Evolutionary conservation across 2,113 vertebrate species (phyloP).

Genomic region (Cariama cristata): DNA sequence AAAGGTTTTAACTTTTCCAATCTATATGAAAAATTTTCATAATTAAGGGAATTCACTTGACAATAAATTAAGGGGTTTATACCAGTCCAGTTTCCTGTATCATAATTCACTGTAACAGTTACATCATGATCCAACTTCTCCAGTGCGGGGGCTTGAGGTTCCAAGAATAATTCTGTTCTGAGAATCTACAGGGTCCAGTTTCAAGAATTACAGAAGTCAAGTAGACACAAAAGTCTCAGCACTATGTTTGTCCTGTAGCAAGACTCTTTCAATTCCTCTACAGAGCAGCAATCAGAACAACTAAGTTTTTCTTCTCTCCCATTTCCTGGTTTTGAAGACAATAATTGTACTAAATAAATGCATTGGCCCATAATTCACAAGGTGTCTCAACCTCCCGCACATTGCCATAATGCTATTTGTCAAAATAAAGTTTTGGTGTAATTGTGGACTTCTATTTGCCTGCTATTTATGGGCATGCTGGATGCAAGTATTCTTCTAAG

Average conservation of each 20-base stretch:
- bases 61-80: background rate
- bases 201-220: conserved; percentile 4
- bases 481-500: background rate
- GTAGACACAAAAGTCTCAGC: background rate
- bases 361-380: background rate
- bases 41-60: background rate
- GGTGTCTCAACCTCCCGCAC: background rate
- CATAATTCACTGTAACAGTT: background rate
- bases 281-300: background rate
- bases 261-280: conserved; percentile 32
- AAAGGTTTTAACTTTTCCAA: background rate
- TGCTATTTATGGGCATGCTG: background rate
- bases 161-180: background rate
- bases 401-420: background rate
- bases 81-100: background rate
- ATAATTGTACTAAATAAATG: background rate
- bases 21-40: background rate
- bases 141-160: background rate
- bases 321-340: background rate
- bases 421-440: background rate
- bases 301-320: background rate
- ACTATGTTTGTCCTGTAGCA: background rate
- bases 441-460: background rate
- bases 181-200: background rate
- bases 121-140: background rate